Base-by-base conservation (phyloP, 2,888 invertebrate genomes). In the Epirrita christyi region DNA sequence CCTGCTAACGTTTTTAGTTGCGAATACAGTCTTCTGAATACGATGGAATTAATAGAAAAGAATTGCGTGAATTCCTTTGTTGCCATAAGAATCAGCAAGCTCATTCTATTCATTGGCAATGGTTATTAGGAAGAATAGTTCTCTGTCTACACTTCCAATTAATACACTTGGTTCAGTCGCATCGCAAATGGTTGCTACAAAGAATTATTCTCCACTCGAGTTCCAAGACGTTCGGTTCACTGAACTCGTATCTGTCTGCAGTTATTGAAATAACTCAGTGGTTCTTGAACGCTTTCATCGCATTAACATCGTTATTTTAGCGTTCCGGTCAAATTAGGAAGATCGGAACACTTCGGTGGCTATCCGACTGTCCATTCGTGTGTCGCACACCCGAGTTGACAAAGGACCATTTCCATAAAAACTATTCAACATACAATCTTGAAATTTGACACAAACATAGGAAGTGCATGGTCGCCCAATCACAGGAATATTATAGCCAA, bases 191-290 rank as follows among this genome's bases (percentile, higher is more conserved):
- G 6, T 48, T 48, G 38, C 38, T 14, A 14, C 40, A 40, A 49
- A 38, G 21, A 38, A 41, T 41, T n/a, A 9, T 38, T 11, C 38
- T 14, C 14, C 6, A 36, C n/a, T 43, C 5, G 9, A 38, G 44
- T 13, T 37, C 28, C 27, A 29, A 14, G n/a, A n/a, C 14, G 14
- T n/a, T n/a, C 36, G 42, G 47, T 54, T 47, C 54, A 42, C 41
- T 42, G 42, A 42, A 41, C 47, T 34, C 27, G n/a, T 48, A 41
- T 45, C 38, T 21, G 51, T 44, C 44, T 52, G 44, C 29, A 47
- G 28, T 47, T 47, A 54, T 54, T 54, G 54, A n/a, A 47, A 42
- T 47, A 53, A 53, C 40, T 53, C 53, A 46, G 34, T 44, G 28
- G 47, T 54, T 21, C 42, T 42, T 15, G 11, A 42, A 47, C 14